Evolutionary conservation across 1,140 invertebrate species (phyloP), one percentile per base, ranked within the genome.

Genomic region (Neoseiulus cucumeris): DNA sequence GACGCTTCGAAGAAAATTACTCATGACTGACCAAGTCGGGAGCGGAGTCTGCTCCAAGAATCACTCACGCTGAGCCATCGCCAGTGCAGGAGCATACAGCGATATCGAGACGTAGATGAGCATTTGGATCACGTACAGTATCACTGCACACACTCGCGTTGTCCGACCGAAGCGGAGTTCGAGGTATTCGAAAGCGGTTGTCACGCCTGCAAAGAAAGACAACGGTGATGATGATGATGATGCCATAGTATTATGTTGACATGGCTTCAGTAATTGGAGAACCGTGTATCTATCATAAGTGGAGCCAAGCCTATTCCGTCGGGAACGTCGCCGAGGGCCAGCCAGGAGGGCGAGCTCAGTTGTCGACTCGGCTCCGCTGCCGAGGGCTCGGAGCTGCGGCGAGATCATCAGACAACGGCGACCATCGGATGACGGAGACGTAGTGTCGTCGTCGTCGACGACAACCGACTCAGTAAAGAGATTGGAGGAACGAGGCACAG

Each of bases 61-160:
- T 39, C 22, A 59, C 51, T 59, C 51, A 59, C 51, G 14, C 22
- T 59, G 51, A 17, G 51, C 14, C 51, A 59, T 59, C 2, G 51
- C 51, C 17, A 59, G 51, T 17, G 51, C 51, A 6, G 51, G 51
- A 1, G 51, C 51, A 9, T 59, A 59, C 1, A 59, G 51, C 22
- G 51, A 59, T 17, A 59, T 59, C 14, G 51, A 59, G 4, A 59
- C 51, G 22, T 59, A 59, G 51, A 59, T 59, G 51, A 59, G 51
- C 51, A 59, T 59, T 25, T 59, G 51, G 22, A 59, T 59, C 25
- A 59, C 51, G 33, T 59, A 59, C 25, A 59, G 14, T 2, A 59
- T 25, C 12, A 59, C 51, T 17, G 51, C 51, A 9, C 51, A 59
- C 14, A 59, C 51, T 14, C 51, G 51, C 22, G 51, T 59, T 12